Conservation (phyloP, 1,140 invertebrate genomes). For the Epicauta chinensis region DNA sequence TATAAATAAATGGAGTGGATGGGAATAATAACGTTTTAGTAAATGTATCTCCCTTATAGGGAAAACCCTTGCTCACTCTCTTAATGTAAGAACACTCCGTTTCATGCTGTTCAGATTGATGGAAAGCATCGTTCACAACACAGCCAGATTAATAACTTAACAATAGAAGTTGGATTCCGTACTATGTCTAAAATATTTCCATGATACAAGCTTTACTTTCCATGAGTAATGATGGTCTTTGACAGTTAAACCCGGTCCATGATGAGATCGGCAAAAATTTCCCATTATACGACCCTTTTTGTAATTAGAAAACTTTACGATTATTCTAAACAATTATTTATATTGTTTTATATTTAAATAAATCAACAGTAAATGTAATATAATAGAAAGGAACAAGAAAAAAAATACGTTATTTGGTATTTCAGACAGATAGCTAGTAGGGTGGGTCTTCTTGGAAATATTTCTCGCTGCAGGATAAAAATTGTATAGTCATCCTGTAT, state of each 20-base stretch:
- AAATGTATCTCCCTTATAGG: slow-evolving; percentile 13
- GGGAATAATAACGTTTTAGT: slow-evolving; percentile 14
- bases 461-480: slow-evolving; percentile 21
- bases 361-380: too few relatives aligned
- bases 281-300: slow-evolving; percentile 13
- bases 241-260: slow-evolving; percentile 26
- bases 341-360: too few relatives aligned
- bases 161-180: slow-evolving; percentile 32
- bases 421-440: neutral
- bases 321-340: too few relatives aligned
- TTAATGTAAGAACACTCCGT: slow-evolving; percentile 32
- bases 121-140: slow-evolving; percentile 23
- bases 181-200: slow-evolving; percentile 26
- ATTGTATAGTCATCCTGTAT: slow-evolving; percentile 29
- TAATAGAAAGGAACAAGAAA: slow-evolving; percentile 1
- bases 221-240: slow-evolving; percentile 32
- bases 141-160: slow-evolving; percentile 34
- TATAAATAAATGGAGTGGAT: slow-evolving; percentile 16
- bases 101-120: slow-evolving; percentile 29
- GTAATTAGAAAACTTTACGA: slow-evolving; percentile 2
- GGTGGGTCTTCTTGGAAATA: slow-evolving; percentile 29
- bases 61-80: slow-evolving; percentile 13
- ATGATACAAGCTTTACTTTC: slow-evolving; percentile 28
- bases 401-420: neutral
- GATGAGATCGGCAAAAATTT: slow-evolving; percentile 33